Base-by-base conservation (phyloP, 1,140 invertebrate genomes). In the Reticulitermes speratus region DNA sequence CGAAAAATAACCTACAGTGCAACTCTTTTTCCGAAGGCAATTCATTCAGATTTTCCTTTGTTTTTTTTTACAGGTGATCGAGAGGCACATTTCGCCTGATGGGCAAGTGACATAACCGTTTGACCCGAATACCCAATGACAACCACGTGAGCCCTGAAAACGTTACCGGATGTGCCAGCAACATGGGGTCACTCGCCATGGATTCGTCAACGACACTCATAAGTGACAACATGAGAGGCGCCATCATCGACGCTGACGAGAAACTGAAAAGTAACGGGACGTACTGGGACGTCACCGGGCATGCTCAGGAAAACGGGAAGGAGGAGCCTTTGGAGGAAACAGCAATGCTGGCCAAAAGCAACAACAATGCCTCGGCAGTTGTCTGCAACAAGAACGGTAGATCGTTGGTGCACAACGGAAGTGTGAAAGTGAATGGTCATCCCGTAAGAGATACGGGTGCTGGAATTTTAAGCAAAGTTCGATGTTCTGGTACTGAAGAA, bases 71-170 rank as follows among this genome's bases (percentile, higher is more conserved):
- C 83, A 84, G 83, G 83, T 52, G 83, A 75, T 75, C 8, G 7
- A 25, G 25, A 75, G n/a, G 0, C n/a, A 75, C 65, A 6, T 48
- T 21, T 45, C n/a, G n/a, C 83, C 44, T 7, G 25, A 85, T 85
- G 85, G 85, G 85, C 30, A 85, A 85, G 75, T 85, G 85, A 59
- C 85, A 65, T 25, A 75, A 25, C 23, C 45, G 55, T 7, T 85
- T 38, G 19, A 75, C 45, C 12, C 59, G 85, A 48, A 14, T 65
- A 16, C 85, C 85, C 5, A 44, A 69, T 59, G 84, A 84, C 83
- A 45, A 12, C 44, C 25, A 44, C 38, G 23, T n/a, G 44, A 38
- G 21, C 9, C 84, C 65, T 16, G 84, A 85, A 23, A 65, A 81
- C 52, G 44, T 21, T 25, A 19, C 55, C 12, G 32, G 30, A 32